These are phyloP conservation scores for Arion vulgaris DNA, from an alignment of 1,140 invertebrate species.

Conservation along the genomic window DNA sequence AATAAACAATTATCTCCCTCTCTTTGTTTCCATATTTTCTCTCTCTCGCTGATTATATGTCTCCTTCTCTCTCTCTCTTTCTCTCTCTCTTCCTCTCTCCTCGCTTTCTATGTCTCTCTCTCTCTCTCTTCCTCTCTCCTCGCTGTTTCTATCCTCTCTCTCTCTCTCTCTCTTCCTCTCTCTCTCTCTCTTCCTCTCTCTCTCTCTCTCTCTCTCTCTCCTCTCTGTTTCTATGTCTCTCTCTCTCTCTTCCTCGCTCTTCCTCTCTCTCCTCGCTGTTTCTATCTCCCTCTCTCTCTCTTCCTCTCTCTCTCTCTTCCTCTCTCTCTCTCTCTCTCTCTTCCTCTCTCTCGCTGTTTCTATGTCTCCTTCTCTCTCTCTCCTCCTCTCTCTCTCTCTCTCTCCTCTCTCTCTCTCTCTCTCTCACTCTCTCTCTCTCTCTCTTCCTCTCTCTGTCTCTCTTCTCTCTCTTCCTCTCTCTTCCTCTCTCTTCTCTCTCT, in stretches of 20 bases:
- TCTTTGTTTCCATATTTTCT: too few species aligned
- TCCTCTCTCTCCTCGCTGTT: not conserved
- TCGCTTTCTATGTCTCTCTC: not conserved
- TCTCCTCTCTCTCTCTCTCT: not conserved
- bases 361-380: not conserved
- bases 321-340: not conserved
- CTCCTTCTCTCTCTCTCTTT: too few species aligned
- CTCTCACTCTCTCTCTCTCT: not conserved
- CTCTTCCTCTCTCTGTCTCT: conserved; percentile 1
- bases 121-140: not conserved
- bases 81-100: too few species aligned
- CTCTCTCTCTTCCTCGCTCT: not conserved
- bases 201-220: not conserved
- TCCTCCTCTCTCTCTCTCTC: conserved; percentile 13
- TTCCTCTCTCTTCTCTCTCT: conserved; percentile 4
- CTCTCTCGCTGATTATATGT: too few species aligned
- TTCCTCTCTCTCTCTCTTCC: not conserved
- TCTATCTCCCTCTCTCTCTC: not conserved
- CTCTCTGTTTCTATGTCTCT: too few species aligned
- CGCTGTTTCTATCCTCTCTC: not conserved
- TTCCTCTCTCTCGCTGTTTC: not conserved
- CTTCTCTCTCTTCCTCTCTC: not conserved
- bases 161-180: not conserved
- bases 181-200: not conserved
- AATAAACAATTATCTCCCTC: too few species aligned